A percentile compares a stretch with the other conserved stretches of the same genome.
These are phyloP conservation scores for Gnathonemus echidnorhynchus DNA, from an alignment of 2,113 vertebrate species.

Conservation along the genomic window DNA sequence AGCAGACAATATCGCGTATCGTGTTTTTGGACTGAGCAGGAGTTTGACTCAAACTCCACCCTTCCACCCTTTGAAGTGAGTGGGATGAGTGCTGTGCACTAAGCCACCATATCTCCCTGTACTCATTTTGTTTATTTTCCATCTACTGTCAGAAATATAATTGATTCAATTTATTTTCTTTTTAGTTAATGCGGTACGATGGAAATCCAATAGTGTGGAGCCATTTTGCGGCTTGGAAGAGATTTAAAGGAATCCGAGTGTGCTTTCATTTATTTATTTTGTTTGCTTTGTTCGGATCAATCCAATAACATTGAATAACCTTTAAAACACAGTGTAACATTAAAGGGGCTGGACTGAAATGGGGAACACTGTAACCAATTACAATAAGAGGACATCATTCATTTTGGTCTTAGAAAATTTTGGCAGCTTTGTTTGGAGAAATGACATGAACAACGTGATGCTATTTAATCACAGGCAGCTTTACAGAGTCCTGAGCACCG, in stretches of 20 bases:
- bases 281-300: conserved; percentile 40
- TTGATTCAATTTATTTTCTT: background rate
- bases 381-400: conserved; percentile 45
- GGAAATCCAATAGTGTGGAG: background rate
- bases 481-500: background rate
- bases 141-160: background rate
- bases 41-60: background rate
- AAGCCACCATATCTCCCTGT: background rate
- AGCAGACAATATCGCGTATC: background rate
- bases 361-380: conserved; percentile 53
- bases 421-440: conserved; percentile 53
- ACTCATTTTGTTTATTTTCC: background rate
- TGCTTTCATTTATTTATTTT: background rate
- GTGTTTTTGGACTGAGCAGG: background rate
- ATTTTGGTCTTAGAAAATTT: conserved; percentile 49
- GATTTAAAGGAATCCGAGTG: background rate
- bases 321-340: conserved; percentile 56
- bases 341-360: conserved; percentile 51
- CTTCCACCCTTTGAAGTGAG: background rate
- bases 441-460: conserved; percentile 33
- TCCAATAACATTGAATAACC: conserved; percentile 54
- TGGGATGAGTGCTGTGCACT: background rate
- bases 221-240: background rate
- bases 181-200: background rate
- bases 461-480: background rate